Percentiles rank a stretch among this genome's conserved stretches.
Conservation (phyloP, 2,888 invertebrate species). For the Microctonus hyperodae region DNA sequence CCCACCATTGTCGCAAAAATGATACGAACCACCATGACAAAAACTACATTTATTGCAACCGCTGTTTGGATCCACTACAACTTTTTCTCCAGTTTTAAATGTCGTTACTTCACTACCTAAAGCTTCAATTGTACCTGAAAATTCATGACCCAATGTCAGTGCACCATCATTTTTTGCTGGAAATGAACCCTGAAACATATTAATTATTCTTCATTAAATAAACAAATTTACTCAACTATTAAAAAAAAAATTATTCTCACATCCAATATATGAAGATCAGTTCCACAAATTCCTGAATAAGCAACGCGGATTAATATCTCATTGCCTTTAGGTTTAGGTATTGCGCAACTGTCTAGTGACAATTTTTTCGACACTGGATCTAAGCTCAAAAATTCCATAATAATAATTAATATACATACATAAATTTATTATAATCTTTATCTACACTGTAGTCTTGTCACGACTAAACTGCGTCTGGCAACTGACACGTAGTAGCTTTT, state of each 20-base stretch:
- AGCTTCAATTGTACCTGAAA: slow-evolving; percentile 69
- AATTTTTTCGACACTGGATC: slow-evolving; percentile 48
- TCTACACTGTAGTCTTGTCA: neutral
- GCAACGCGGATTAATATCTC: slow-evolving; percentile 74
- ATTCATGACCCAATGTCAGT: slow-evolving; percentile 74
- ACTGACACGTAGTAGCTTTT: neutral
- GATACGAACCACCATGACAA: slow-evolving; percentile 72
- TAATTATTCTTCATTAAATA: neutral
- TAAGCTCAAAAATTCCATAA: slow-evolving; percentile 49
- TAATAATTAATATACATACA: neutral
- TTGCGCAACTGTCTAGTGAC: slow-evolving; percentile 41
- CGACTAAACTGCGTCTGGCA: neutral
- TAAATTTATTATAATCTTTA: neutral
- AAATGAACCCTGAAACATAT: slow-evolving; percentile 70
- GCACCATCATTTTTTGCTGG: slow-evolving; percentile 68
- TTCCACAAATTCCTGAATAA: slow-evolving; percentile 76
- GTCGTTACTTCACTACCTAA: slow-evolving; percentile 67
- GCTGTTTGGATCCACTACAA: slow-evolving; percentile 75
- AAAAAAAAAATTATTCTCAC: no score
- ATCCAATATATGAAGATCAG: slow-evolving; percentile 76
- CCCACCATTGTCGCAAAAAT: slow-evolving; percentile 70
- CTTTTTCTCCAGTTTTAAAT: slow-evolving; percentile 72
- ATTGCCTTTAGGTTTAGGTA: slow-evolving; percentile 53
- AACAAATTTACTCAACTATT: neutral
- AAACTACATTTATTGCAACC: slow-evolving; percentile 70